phyloP scores from a whole-genome alignment of 2,113 vertebrate species.

The Oxyruncus cristatus region DNA sequence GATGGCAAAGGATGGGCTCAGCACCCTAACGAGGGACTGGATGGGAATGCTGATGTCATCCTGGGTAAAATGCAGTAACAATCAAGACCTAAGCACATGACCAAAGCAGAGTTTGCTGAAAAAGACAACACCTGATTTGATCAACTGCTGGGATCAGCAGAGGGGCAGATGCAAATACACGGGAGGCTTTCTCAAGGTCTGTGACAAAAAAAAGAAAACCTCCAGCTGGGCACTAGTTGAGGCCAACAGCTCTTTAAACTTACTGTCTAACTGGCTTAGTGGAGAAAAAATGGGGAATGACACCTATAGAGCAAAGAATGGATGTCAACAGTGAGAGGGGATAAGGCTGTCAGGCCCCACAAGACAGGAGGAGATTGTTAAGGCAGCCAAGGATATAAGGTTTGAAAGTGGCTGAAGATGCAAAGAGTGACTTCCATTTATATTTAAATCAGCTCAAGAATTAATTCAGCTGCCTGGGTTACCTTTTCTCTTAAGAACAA shows the following conservation, averaged over 20 bases:
- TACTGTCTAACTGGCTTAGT: background rate
- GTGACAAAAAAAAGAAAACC: background rate
- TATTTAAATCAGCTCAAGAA: background rate
- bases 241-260: background rate
- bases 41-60: background rate
- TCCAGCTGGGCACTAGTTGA: background rate
- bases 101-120: background rate
- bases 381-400: background rate
- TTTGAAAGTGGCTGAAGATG: background rate
- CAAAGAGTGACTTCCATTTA: background rate
- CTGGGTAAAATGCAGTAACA: accelerated
- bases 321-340: background rate
- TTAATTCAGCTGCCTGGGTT: background rate
- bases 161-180: background rate
- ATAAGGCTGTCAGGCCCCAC: background rate
- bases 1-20: background rate
- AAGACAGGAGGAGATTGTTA: background rate
- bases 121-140: background rate
- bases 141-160: background rate
- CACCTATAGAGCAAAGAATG: background rate
- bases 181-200: background rate
- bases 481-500: background rate
- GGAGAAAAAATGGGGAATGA: background rate
- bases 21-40: background rate
- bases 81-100: background rate